phyloP scores from a whole-genome alignment of 2,888 invertebrate species.

The Clunio marinus region DNA sequence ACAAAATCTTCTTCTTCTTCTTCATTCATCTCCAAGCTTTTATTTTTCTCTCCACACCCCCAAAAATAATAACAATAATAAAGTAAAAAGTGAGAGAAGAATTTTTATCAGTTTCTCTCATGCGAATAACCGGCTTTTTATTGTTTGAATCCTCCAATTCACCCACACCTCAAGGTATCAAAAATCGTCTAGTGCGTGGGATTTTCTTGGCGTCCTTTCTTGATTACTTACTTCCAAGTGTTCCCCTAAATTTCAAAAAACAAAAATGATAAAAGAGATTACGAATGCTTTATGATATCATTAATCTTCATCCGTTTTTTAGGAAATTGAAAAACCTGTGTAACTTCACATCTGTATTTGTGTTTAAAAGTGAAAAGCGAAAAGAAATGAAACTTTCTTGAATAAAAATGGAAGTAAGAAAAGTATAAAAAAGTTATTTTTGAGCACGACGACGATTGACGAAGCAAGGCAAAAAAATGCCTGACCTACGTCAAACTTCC shows the following conservation, averaged over 20 bases:
- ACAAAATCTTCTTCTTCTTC: neutral
- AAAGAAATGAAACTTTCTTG: slow-evolving; percentile 36
- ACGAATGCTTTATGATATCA: neutral
- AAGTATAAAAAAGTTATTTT: slow-evolving; percentile 35
- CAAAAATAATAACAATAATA: too few species aligned
- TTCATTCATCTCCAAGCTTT: neutral
- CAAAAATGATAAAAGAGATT: slow-evolving; percentile 1
- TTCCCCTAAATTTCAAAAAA: too few species aligned
- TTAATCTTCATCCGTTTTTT: neutral
- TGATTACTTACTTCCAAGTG: neutral
- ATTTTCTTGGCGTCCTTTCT: neutral
- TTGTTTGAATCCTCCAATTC: neutral
- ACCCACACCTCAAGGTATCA: neutral
- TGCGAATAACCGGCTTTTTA: neutral
- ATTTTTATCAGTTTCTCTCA: neutral
- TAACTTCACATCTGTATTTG: too few species aligned
- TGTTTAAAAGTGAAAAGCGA: slow-evolving; percentile 21
- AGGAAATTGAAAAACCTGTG: neutral
- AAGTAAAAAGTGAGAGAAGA: neutral
- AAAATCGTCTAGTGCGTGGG: neutral
- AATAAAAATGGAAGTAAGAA: slow-evolving; percentile 26
- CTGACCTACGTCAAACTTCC: slow-evolving; percentile 36
- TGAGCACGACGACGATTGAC: slow-evolving; percentile 17
- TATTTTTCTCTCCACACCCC: neutral
- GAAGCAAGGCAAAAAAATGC: slow-evolving; percentile 23